Conservation (phyloP, 2,888 invertebrate genomes). For the Halictus ligatus region DNA sequence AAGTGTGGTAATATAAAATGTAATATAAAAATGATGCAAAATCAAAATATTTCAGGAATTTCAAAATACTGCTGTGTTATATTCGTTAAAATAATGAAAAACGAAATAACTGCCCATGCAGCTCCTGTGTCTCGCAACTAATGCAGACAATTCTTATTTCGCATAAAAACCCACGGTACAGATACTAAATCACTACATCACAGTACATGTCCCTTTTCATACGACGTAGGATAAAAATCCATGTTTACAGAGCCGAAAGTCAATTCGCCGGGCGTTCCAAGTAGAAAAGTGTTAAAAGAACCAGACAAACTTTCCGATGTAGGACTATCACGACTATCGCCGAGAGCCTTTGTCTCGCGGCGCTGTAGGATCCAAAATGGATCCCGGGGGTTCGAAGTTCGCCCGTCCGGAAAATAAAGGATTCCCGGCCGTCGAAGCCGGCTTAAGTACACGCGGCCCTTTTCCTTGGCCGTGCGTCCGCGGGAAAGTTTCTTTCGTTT, state of each 20-base stretch:
- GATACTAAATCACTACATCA: not conserved
- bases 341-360: not conserved
- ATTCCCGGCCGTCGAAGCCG: constrained; percentile 28
- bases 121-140: not conserved
- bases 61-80: too few species aligned
- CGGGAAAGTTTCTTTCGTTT: constrained; percentile 54
- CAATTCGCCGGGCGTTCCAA: not conserved
- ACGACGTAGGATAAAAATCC: not conserved
- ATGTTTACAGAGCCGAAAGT: not conserved
- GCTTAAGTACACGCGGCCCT: constrained; percentile 48
- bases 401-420: constrained; percentile 54
- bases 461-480: constrained; percentile 9
- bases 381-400: constrained; percentile 30
- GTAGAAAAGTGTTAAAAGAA: constrained; percentile 1
- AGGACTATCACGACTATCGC: not conserved
- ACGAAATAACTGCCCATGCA: not conserved
- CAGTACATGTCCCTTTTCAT: not conserved
- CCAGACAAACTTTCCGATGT: not conserved
- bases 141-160: too few species aligned
- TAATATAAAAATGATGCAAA: too few species aligned
- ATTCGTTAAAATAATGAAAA: too few species aligned
- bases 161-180: not conserved
- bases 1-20: too few species aligned
- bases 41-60: too few species aligned
- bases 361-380: constrained; percentile 10